Evolutionary conservation across 1,140 invertebrate species (phyloP).

Genomic region (Euwallacea similis): DNA sequence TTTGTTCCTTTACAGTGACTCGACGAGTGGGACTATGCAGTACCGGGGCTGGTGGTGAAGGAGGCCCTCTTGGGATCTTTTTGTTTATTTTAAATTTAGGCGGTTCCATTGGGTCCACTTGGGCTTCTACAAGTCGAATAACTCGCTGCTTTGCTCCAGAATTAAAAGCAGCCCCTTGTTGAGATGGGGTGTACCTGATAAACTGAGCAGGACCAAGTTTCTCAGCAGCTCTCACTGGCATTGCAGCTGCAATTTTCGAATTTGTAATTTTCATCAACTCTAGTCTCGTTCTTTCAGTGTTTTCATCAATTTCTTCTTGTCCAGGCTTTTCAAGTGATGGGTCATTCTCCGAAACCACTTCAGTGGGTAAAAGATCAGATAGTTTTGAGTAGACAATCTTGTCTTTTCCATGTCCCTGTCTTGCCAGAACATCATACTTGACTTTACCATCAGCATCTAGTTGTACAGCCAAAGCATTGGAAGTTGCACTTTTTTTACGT

Average conservation of each 20-base stretch:
- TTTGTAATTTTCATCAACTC: constrained; percentile 87
- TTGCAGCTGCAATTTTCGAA: constrained; percentile 88
- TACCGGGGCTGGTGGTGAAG: constrained; percentile 94
- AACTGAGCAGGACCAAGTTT: constrained; percentile 89
- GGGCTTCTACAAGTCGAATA: constrained; percentile 94
- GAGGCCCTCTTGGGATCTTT: constrained; percentile 95
- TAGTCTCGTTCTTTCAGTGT: constrained; percentile 80
- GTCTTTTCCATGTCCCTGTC: constrained; percentile 94
- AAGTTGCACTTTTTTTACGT: constrained; percentile 71
- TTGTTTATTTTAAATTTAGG: constrained; percentile 96
- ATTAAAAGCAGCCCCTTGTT: constrained; percentile 94
- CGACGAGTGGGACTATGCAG: constrained; percentile 97
- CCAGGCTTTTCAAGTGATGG: constrained; percentile 82
- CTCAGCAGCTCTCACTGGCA: constrained; percentile 90
- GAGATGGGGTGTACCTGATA: constrained; percentile 96
- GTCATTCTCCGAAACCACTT: constrained; percentile 90
- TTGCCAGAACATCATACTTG: constrained; percentile 95
- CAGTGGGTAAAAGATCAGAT: constrained; percentile 90
- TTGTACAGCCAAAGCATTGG: constrained; percentile 92
- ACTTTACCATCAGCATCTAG: constrained; percentile 92
- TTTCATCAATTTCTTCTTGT: constrained; percentile 82
- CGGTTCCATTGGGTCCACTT: constrained; percentile 98
- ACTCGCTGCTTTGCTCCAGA: constrained; percentile 97
- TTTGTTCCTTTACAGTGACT: constrained; percentile 97
- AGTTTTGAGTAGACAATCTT: constrained; percentile 98